These are phyloP conservation scores for Litoditis marina DNA, from an alignment of 2,888 invertebrate species.

Conservation along the genomic window DNA sequence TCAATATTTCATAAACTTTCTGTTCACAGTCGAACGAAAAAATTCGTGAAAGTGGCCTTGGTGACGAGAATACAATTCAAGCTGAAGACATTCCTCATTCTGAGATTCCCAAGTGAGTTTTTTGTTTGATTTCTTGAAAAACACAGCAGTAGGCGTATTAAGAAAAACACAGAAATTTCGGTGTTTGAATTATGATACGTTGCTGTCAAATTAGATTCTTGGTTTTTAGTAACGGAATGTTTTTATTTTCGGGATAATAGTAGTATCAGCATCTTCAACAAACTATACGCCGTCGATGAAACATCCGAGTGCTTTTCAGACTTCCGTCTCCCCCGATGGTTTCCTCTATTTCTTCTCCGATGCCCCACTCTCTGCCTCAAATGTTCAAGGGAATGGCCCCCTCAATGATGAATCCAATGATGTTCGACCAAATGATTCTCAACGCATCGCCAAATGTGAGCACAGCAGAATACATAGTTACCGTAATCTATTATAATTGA, in stretches of 20 bases:
- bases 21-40: slow-evolving; percentile 37
- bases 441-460: neutral
- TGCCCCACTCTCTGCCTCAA: too few species aligned
- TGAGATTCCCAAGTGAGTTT: slow-evolving; percentile 28
- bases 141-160: too few species aligned
- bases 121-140: too few species aligned
- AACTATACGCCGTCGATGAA: too few species aligned
- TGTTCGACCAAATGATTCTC: neutral
- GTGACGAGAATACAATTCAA: slow-evolving; percentile 30
- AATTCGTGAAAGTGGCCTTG: slow-evolving; percentile 46
- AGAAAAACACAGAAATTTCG: too few species aligned
- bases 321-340: neutral
- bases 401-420: neutral
- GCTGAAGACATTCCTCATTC: slow-evolving; percentile 40
- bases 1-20: too few species aligned
- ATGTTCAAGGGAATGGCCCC: neutral
- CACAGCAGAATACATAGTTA: too few species aligned
- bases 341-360: neutral
- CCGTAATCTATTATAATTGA: too few species aligned
- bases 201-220: too few species aligned
- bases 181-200: too few species aligned
- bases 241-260: neutral
- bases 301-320: too few species aligned
- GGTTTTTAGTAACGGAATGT: too few species aligned
- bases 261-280: slow-evolving; percentile 2